Evolutionary conservation across 2,113 vertebrate species (phyloP), one percentile per base, ranked within the genome.

Genomic region (Lophotis ruficrista): DNA sequence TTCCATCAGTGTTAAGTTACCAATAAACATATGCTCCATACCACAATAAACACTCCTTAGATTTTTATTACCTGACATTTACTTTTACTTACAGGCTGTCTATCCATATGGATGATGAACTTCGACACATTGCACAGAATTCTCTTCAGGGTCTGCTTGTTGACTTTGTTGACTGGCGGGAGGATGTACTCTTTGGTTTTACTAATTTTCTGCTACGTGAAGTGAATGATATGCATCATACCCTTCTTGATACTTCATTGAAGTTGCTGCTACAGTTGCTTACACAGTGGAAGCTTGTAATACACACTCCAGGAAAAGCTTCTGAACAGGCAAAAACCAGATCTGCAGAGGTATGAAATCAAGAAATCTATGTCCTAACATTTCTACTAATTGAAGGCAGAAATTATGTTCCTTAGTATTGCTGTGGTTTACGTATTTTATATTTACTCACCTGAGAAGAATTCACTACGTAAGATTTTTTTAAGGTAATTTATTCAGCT

Each of bases 41-140:
- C 38, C 48, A n/a, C 15, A 8, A 7, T 37, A 76, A 84, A 79
- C 16, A 35, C 10, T 60, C n/a, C 37, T 84, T 61, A 47, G 24
- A 19, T 64, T 21, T 66, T 78, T 50, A 31, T 79, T 80, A 61
- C 87, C 81, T 91, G 57, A 41, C 22, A 30, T 79, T 69, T 82
- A 20, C 89, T 81, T 90, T 28, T 17, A 54, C 70, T 65, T 77
- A 6, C 94, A 99, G 99, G 91, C 98, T 99, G 10, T 99, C 99
- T 6, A 99, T 99, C 83, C 99, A 99, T 92, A 99, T 99, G 99
- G 99, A 99, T 58, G 99, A 99, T 94, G 99, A 99, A 87, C 98
- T 99, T 65, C 98, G 99, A n/a, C 99, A 99, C 38, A 99, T 99
- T 94, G 99, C 99, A 68, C 99, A 99, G 96, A 99, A 99, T 91